Evolutionary conservation across 2,113 vertebrate genomes (phyloP).

Genomic region (Corythornis vintsioides): DNA sequence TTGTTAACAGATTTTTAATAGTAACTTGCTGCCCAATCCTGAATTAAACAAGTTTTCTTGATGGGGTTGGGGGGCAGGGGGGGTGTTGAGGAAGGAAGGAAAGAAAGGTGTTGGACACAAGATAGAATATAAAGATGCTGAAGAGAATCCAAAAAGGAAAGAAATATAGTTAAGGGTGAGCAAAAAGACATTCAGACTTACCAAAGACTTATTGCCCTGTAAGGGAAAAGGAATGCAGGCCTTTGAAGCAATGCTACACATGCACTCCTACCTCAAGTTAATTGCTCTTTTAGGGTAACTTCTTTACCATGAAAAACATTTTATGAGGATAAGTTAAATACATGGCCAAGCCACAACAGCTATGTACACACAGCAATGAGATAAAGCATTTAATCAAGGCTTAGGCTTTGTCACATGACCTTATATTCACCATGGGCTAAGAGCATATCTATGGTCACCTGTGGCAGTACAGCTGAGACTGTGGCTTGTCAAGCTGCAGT

Average conservation of each 20-base stretch:
- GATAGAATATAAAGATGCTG: not conserved
- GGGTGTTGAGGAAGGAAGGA: no score
- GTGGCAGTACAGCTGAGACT: not conserved
- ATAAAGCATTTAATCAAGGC: not conserved
- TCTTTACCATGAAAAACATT: not conserved
- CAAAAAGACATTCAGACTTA: not conserved
- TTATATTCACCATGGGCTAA: not conserved
- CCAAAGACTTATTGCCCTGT: not conserved
- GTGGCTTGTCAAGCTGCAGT: not conserved
- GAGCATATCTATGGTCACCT: not conserved
- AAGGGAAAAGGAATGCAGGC: not conserved
- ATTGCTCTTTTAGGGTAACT: not conserved
- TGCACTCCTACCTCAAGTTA: not conserved
- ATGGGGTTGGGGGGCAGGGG: no score
- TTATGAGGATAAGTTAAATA: not conserved
- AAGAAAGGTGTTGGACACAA: no score
- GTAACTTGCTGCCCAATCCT: not conserved
- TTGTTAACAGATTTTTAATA: not conserved
- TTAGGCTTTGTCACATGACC: not conserved
- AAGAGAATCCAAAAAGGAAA: not conserved
- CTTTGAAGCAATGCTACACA: not conserved
- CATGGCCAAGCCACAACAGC: not conserved
- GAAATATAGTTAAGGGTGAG: not conserved
- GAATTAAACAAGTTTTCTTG: not conserved
- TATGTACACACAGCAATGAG: not conserved